phyloP scores from a whole-genome alignment of 2,113 vertebrate species.

The Enhydra lutris region DNA sequence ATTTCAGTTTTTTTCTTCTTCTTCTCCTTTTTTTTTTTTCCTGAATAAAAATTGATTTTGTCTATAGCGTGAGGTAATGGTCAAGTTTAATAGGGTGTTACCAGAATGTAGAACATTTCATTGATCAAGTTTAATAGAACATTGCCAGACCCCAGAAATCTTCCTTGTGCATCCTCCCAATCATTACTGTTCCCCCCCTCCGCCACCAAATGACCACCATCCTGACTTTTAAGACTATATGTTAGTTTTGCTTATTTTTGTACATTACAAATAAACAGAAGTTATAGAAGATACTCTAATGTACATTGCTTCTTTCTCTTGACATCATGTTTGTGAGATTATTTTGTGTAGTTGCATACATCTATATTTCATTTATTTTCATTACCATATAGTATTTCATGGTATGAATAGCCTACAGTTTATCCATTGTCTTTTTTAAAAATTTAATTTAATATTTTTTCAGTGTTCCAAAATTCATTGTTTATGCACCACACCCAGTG shows the following conservation, averaged over 20 bases:
- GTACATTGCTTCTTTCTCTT: not conserved
- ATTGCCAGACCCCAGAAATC: not conserved
- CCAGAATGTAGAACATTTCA: not conserved
- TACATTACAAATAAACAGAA: not conserved
- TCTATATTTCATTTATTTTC: not conserved
- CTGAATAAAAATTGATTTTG: not conserved
- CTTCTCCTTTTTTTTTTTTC: not conserved
- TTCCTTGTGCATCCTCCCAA: not conserved
- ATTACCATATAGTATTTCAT: not conserved
- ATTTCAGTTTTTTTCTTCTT: not conserved
- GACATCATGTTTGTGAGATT: not conserved
- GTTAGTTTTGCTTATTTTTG: not conserved
- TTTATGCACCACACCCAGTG: too few relatives aligned
- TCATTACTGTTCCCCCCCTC: not conserved
- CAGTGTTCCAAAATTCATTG: too few relatives aligned
- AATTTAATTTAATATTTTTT: too few relatives aligned
- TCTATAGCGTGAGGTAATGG: not conserved
- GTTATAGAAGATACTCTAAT: not conserved
- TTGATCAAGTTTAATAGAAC: not conserved
- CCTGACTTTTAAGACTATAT: not conserved
- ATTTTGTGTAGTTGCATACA: not conserved
- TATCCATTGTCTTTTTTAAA: not conserved
- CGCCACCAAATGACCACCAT: not conserved
- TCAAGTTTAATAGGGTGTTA: not conserved
- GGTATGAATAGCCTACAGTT: not conserved